Evolutionary conservation across 2,797 vertebrate species (phyloP), one percentile per base, ranked within the genome.

Genomic region (Arremon brunneinucha): DNA sequence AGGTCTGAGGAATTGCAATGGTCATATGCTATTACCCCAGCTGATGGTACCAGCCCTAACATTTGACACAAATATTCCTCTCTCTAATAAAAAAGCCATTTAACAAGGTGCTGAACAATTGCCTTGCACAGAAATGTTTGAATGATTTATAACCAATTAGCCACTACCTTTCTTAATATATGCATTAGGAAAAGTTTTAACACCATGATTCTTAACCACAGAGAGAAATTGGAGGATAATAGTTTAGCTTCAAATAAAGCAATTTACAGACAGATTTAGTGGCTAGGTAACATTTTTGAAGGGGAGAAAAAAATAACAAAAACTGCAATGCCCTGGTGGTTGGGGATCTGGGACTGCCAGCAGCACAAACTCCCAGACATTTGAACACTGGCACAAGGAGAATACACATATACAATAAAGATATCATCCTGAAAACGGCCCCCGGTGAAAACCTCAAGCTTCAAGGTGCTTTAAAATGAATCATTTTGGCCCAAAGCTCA

Each of bases 71-170:
- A 53, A 47, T 71, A 87, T 92, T 75, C 75, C 39, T 77, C 52
- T 53, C 69, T 67, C 27, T 13, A 41, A 62, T 68, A 92, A 92
- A 89, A 44, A 50, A 7, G 12, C 37, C 68, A 37, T 92, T 92
- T 68, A 94, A 70, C 60, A 65, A 53, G 60, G 71, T 83, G 57
- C 53, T 71, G 44, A 87, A 60, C 71, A 52, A 68, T 55, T 90
- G 30, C 26, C 65, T 87, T 70, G 14, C 46, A 46, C 12, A 57
- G 71, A 77, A 77, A 78, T 9, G 6, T 39, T 80, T 80, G 68
- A 90, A 77, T 67, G 55, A 89, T 96, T 95, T 94, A 89, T 77
- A 89, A 90, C 30, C 56, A 74, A 89, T 82, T 92, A 90, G 47
- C 52, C 62, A 55, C 52, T 94, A 74, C 68, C 35, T 70, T 68